Evolutionary conservation across 1,140 invertebrate genomes (phyloP), one percentile per base, ranked within the genome.

Genomic region (Harlomillsia oculata): DNA sequence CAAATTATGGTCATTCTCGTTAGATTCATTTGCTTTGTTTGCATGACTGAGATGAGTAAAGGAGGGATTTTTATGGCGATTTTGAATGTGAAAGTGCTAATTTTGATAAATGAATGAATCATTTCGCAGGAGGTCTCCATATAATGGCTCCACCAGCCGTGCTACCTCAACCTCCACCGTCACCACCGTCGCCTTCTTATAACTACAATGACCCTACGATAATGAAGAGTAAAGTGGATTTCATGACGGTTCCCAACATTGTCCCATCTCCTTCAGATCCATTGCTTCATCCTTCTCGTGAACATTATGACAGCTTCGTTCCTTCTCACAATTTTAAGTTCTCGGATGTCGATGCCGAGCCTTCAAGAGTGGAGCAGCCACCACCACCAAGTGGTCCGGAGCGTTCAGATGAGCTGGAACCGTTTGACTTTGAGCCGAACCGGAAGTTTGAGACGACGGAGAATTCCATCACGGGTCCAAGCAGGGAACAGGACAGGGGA

Each of bases 211-310:
- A 34, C 32, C 32, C n/a, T 9, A 34, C 32, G 32, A 34, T 8
- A 34, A 34, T n/a, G 8, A 34, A 34, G 8, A 34, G n/a, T 34
- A 34, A 34, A 34, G n/a, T 34, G 8, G 32, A 41, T 20, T 14
- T 21, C 45, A n/a, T n/a, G 4, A 14, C 28, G 0, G 14, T 48
- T 6, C 29, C 45, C 0, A 48, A 48, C n/a, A 48, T 48, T 9
- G 45, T 48, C 1, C 45, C 45, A 3, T 48, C 45, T 25, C 45
- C 45, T 13, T 30, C 45, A 20, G 45, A 48, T 32, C 45, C 45
- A 32, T 48, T 48, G 18, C 29, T 18, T 1, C 36, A 32, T 32
- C 16, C 16, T 18, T 32, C 3, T 18, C 6, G 18, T 6, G 16
- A 20, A 2, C 18, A 9, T 34, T 9, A n/a, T 34, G 32, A n/a